Base-by-base conservation (phyloP, 2,888 invertebrate species). In the Sesia bembeciformis region DNA sequence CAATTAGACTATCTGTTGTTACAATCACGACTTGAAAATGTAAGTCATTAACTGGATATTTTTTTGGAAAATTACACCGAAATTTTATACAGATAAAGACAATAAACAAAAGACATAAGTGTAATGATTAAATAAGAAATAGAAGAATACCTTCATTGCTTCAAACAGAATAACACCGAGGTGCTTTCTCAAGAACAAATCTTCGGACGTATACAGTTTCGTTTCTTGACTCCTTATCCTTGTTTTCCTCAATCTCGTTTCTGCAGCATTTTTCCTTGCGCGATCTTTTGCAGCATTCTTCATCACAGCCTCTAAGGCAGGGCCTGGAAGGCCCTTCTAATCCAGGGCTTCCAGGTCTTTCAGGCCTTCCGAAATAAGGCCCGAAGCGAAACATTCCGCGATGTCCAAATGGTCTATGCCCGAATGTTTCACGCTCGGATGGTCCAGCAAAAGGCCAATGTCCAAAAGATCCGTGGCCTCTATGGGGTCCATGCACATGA, bases 161-260 rank as follows among this genome's bases (percentile, higher is more conserved):
- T 59, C 56, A 61, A 52, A 61, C 60, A 53, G 68, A 66, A 52
- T 59, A 61, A 49, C 65, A 67, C 5, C 68, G 62, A 0, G 66
- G 56, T 2, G 56, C 54, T 49, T 56, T 65, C 52, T 69, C 70
- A n/a, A 68, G 60, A 50, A 68, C 59, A 53, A 66, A 64, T 52
- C 62, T 60, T 53, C 66, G 66, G 8, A 64, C 60, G 41, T 65
- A 60, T 6, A 68, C 57, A 53, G 57, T 60, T 42, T 52, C 56
- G 58, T 53, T 50, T 49, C 40, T 8, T 3, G n/a, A 23, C 42
- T 42, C 50, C 39, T 38, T n/a, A 5, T 41, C 39, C n/a, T 42
- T 49, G 40, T 39, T 58, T 56, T 60, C 57, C 40, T 66, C 60
- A 51, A 62, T 70, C 60, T 68, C 57, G 5, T 53, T 49, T 38